phyloP scores from a whole-genome alignment of 2,888 invertebrate genomes.

The Venusia cambrica region DNA sequence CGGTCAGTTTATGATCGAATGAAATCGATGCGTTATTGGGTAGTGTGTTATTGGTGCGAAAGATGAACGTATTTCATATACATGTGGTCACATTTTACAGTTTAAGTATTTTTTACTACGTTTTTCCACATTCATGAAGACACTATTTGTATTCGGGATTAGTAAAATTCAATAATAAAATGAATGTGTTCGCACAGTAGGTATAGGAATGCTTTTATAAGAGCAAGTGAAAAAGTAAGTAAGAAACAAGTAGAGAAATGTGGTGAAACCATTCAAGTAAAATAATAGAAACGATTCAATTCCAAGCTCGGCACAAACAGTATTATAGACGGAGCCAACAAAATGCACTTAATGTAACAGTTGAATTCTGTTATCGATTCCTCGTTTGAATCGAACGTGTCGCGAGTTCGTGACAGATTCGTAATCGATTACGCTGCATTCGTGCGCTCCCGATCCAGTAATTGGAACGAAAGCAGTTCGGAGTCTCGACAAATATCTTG shows the following conservation, averaged over 20 bases:
- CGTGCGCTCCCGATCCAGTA: constrained; percentile 62
- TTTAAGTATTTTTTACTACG: too few species aligned
- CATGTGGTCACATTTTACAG: constrained; percentile 11
- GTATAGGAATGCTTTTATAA: too few species aligned
- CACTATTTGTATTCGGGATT: too few species aligned
- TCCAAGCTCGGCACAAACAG: constrained; percentile 4
- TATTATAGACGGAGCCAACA: constrained; percentile 12
- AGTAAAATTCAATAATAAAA: too few species aligned
- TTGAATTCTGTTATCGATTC: constrained; percentile 44
- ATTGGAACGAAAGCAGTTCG: constrained; percentile 58
- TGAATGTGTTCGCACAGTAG: too few species aligned
- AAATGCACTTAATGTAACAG: constrained; percentile 38
- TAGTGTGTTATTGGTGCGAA: constrained; percentile 21
- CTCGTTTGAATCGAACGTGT: constrained; percentile 43
- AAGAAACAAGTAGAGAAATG: too few species aligned
- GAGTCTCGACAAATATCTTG: constrained; percentile 51
- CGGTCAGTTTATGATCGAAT: constrained; percentile 43
- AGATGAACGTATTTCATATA: constrained; percentile 15
- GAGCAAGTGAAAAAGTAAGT: too few species aligned
- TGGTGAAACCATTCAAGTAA: neutral
- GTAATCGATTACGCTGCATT: constrained; percentile 54
- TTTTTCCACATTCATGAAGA: too few species aligned
- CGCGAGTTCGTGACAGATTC: constrained; percentile 49
- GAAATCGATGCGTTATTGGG: constrained; percentile 37
- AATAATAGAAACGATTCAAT: constrained; percentile 4